phyloP scores from a whole-genome alignment of 2,113 vertebrate species.

The Calyptomena viridis region DNA sequence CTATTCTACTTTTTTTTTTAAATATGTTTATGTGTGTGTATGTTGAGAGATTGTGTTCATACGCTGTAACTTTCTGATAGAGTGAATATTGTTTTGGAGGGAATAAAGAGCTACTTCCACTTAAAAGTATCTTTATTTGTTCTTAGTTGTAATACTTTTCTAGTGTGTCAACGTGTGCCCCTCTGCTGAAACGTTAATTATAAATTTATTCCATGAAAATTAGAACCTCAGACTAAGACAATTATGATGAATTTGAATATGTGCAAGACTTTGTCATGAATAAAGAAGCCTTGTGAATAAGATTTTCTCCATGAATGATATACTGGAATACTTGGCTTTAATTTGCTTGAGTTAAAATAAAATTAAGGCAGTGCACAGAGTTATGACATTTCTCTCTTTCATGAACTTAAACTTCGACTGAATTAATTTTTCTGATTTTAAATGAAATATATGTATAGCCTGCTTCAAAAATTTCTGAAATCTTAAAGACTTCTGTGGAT shows the following conservation, averaged over 20 bases:
- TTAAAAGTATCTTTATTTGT: conserved; percentile 41
- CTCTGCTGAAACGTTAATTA: conserved; percentile 50
- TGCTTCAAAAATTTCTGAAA: background rate
- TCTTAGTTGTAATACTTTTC: conserved; percentile 9
- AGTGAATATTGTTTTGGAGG: background rate
- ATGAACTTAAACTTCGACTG: background rate
- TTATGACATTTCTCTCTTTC: background rate
- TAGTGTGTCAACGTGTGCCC: background rate
- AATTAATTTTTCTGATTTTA: conserved; percentile 6
- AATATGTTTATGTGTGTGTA: background rate
- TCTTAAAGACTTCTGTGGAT: background rate
- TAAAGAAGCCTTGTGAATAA: conserved; percentile 45
- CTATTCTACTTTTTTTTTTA: background rate
- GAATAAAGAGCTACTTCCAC: background rate
- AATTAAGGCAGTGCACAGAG: conserved; percentile 7
- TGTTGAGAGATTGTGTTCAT: background rate
- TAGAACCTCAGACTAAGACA: conserved; percentile 29
- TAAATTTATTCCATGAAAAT: conserved; percentile 13
- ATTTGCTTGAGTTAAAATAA: conserved; percentile 46
- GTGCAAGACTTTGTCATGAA: conserved; percentile 34
- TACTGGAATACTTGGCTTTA: conserved; percentile 22
- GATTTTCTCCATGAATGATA: conserved; percentile 45
- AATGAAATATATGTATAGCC: background rate
- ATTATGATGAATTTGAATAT: conserved; percentile 29
- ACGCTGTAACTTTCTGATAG: background rate